Percentiles rank a stretch among this genome's conserved stretches.
These are phyloP conservation scores for Acipenser transmontanus DNA, from an alignment of 2,797 vertebrate species.

Conservation along the genomic window DNA sequence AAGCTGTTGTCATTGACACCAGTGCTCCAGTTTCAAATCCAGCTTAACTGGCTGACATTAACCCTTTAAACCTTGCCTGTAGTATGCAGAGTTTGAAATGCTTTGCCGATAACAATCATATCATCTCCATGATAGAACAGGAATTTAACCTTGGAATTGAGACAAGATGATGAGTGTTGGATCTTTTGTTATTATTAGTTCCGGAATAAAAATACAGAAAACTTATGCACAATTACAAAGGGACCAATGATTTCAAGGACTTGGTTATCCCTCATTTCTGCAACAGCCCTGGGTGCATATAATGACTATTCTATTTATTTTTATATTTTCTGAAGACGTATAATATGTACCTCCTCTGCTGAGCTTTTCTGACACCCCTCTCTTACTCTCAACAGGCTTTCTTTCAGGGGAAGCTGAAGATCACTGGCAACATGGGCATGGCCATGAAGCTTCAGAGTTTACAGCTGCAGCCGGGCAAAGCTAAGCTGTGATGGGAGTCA, in stretches of 20 bases:
- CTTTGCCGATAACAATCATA: slow-evolving; percentile 3
- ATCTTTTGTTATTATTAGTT: no score
- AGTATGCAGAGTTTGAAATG: slow-evolving; percentile 15
- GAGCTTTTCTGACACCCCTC: no score
- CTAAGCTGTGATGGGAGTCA: slow-evolving; percentile 72
- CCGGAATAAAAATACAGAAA: no score
- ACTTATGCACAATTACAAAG: no score
- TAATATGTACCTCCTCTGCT: no score
- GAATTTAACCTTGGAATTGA: neutral
- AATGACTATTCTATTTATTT: neutral
- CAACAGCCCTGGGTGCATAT: no score
- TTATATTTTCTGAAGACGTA: neutral
- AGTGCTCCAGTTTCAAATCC: slow-evolving; percentile 42
- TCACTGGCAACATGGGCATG: slow-evolving; percentile 84
- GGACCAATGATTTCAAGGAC: no score
- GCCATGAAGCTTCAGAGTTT: slow-evolving; percentile 91
- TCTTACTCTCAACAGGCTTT: slow-evolving; percentile 66
- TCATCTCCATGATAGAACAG: neutral
- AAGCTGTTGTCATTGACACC: slow-evolving; percentile 29
- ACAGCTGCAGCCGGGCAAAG: slow-evolving; percentile 73
- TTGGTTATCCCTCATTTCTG: no score
- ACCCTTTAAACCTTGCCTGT: slow-evolving; percentile 33
- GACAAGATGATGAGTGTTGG: no score
- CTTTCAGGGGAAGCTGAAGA: slow-evolving; percentile 88
- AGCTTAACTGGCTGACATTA: slow-evolving; percentile 35